Base-by-base conservation (phyloP, 2,888 invertebrate genomes). In the Orthonevra nobilis region DNA sequence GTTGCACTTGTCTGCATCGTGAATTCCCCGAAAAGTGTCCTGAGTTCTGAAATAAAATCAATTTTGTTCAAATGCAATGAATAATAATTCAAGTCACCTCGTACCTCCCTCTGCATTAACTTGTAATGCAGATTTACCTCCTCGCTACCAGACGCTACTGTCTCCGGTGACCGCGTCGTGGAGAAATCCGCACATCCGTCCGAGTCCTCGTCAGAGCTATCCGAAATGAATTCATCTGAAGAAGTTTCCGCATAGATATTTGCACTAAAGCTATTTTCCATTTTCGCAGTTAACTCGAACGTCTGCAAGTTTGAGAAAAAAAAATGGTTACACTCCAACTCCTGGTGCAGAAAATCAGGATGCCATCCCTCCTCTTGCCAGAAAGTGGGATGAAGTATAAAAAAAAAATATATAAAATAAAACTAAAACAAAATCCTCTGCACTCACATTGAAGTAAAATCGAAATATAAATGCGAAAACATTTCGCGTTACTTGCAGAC, bases 11-110 rank as follows among this genome's bases (percentile, higher is more conserved):
- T 75, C 88, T 89, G 19, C 89, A 89, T 85, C 89, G 87, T 7
- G 85, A 84, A 81, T 86, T 90, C 68, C 89, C 90, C 6, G 90
- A 90, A 82, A 91, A 91, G 81, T 87, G 87, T 30, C 92, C 92
- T 81, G 88, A 90, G 66, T 89, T 88, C 92, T 92, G 81, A 15
- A 87, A 87, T 61, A 12, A 42, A 30, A 34, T 56, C 10, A 48
- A 58, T 58, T 66, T 10, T n/a, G n/a, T n/a, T n/a, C n/a, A n/a
- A n/a, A n/a, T n/a, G n/a, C n/a, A n/a, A n/a, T n/a, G n/a, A n/a
- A n/a, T n/a, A n/a, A n/a, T n/a, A n/a, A n/a, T n/a, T n/a, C n/a
- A n/a, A n/a, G n/a, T n/a, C n/a, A n/a, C 5, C 10, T 14, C 32
- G 56, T 61, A 88, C 87, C 83, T 87, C 87, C 82, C 87, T 83